Evolutionary conservation across 1,140 invertebrate genomes (phyloP), one percentile per base, ranked within the genome.

Genomic region (Vollenhovia emeryi): DNA sequence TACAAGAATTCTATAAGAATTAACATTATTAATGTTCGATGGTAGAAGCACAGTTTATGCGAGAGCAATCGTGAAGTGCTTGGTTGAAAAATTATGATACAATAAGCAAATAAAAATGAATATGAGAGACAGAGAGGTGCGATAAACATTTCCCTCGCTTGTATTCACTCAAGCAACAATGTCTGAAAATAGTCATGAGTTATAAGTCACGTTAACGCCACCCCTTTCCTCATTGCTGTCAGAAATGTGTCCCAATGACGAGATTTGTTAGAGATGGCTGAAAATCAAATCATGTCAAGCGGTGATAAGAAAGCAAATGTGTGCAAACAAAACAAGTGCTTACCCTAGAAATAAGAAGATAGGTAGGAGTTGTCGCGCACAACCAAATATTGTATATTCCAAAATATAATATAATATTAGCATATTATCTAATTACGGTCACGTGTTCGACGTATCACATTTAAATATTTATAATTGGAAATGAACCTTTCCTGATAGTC

Each of bases 341-440:
- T 94, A 94, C 93, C 94, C 94, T 92, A 94, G 93, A 93, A 91
- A 94, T 93, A 94, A 93, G 92, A 90, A 91, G 93, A 92, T 89
- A 93, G 88, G 87, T 89, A 91, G 91, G 84, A 91, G 89, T 91
- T 90, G 89, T 91, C 80, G 89, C 80, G 89, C 89, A 91, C 91
- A 94, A 94, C 92, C 91, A 93, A 94, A 93, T 91, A n/a, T n/a
- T n/a, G n/a, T n/a, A 93, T 87, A 93, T 86, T 89, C 91, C 75
- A 87, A 86, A 86, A 85, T 76, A 27, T 79, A 86, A 85, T 76
- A 27, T 79, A 3, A 76, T 75, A 57, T 4, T 33, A 74, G 30
- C 36, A 15, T 45, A 83, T 24, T 45, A 83, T 24, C 36, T 69
- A 66, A 82, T 62, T 13, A 27, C n/a, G n/a, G 11, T 73, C 64